These are phyloP conservation scores for Aphaenogaster ashmeadi DNA, from an alignment of 1,140 invertebrate genomes.

Conservation along the genomic window DNA sequence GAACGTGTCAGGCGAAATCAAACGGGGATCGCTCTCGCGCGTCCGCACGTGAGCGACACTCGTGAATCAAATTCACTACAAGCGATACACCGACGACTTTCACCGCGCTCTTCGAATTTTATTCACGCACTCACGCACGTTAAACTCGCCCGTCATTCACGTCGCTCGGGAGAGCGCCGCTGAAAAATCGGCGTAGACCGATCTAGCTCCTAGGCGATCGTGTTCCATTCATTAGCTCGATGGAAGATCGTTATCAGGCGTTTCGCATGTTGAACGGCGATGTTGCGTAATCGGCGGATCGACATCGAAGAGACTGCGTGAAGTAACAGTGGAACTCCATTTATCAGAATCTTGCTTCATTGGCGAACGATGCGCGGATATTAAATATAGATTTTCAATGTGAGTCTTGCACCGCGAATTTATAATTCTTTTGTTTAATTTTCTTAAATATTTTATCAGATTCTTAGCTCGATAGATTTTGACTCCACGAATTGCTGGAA, in stretches of 20 bases:
- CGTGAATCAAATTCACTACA: conserved; percentile 43
- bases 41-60: conserved; percentile 20
- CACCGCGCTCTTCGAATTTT: conserved; percentile 47
- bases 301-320: background rate
- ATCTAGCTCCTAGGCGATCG: background rate
- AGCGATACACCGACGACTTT: conserved; percentile 28
- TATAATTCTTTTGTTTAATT: background rate
- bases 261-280: background rate
- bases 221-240: conserved; percentile 24
- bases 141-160: conserved; percentile 5
- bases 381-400: background rate
- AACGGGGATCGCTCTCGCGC: conserved; percentile 28
- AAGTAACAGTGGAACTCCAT: background rate
- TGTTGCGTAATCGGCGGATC: background rate
- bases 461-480: background rate
- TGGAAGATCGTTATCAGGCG: background rate
- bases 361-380: background rate
- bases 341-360: background rate
- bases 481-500: background rate
- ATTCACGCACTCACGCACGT: background rate
- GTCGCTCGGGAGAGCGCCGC: background rate
- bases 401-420: background rate
- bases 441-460: background rate
- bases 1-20: conserved; percentile 9
- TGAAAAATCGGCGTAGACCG: background rate